Evolutionary conservation across 2,113 vertebrate genomes (phyloP), one percentile per base, ranked within the genome.

Genomic region (Aegithalos caudatus): DNA sequence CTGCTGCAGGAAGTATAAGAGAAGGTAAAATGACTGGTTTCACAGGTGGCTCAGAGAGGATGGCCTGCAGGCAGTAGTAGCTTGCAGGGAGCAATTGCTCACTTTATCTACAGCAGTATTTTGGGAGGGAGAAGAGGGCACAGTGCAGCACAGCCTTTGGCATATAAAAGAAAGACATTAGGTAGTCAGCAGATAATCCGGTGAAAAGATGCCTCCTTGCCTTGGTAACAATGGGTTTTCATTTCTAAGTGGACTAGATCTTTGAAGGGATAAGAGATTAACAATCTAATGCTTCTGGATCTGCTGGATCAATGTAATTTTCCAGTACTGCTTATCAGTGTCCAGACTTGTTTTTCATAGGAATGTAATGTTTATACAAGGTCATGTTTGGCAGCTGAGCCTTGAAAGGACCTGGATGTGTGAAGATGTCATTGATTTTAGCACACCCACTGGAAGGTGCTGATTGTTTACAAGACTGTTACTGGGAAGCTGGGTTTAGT

Each of bases 11-110:
- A 83, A 88, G 53, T 47, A 20, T 25, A 40, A 66, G 91, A 76
- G 96, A 82, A 90, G 95, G 92, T 80, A 73, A 93, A 95, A 69
- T 50, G 86, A 96, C 93, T 90, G 81, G 64, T 97, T 94, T 81
- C 86, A 83, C 61, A 95, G 92, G 77, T 94, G 70, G 91, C 73
- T 84, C 60, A 70, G 88, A 40, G 64, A 60, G 45, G n/a, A 81
- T 84, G 88, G 88, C 95, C 95, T 85, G 69, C 57, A 5, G 91
- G 92, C 60, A 93, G 67, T 6, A 87, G 82, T 80, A 86, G 71
- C 35, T 54, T 35, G 25, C 80, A 73, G 86, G 58, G 74, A 81
- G 25, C 45, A 79, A 33, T 51, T 56, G 27, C 47, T 81, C 4
- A 0, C 42, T 89, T 92, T 96, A 77, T 53, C 74, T 67, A 44